These are phyloP conservation scores for Xerus inauris DNA, from an alignment of 2,113 vertebrate species.

Conservation along the genomic window DNA sequence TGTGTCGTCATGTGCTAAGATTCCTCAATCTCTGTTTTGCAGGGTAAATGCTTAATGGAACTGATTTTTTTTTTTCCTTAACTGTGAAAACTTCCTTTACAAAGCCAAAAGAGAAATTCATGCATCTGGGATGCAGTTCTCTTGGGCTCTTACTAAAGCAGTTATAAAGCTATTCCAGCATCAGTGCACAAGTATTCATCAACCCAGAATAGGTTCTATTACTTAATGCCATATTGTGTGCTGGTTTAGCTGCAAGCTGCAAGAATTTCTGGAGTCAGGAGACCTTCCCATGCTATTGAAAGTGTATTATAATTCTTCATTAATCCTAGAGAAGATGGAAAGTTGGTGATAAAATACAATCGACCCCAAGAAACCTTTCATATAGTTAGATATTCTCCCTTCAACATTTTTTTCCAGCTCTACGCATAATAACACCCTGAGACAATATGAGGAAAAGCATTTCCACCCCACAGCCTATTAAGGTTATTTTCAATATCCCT, in stretches of 20 bases:
- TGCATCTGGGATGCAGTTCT: constrained; percentile 77
- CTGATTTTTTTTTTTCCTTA: constrained; percentile 43
- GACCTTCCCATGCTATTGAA: constrained; percentile 58
- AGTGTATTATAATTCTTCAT: constrained; percentile 56
- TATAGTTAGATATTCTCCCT: constrained; percentile 12
- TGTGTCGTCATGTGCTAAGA: constrained; percentile 86
- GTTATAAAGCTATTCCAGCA: constrained; percentile 77
- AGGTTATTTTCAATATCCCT: constrained; percentile 62
- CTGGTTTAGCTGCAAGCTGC: constrained; percentile 68
- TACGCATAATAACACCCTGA: constrained; percentile 29
- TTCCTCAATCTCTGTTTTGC: constrained; percentile 86
- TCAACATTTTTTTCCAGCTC: constrained; percentile 10
- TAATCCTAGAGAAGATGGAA: constrained; percentile 53
- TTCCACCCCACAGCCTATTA: constrained; percentile 51
- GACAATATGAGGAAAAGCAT: constrained; percentile 41
- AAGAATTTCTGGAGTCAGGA: constrained; percentile 70
- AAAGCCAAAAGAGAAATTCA: constrained; percentile 75
- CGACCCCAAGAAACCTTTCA: constrained; percentile 58
- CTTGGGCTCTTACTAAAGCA: constrained; percentile 68
- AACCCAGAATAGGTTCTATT: constrained; percentile 61
- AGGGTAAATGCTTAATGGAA: constrained; percentile 81
- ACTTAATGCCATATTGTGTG: constrained; percentile 70
- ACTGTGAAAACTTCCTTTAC: constrained; percentile 73
- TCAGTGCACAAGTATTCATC: constrained; percentile 52
- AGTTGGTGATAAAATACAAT: constrained; percentile 58